Evolutionary conservation across 2,113 vertebrate genomes (phyloP), one percentile per base, ranked within the genome.

Genomic region (Percopsis transmontana): DNA sequence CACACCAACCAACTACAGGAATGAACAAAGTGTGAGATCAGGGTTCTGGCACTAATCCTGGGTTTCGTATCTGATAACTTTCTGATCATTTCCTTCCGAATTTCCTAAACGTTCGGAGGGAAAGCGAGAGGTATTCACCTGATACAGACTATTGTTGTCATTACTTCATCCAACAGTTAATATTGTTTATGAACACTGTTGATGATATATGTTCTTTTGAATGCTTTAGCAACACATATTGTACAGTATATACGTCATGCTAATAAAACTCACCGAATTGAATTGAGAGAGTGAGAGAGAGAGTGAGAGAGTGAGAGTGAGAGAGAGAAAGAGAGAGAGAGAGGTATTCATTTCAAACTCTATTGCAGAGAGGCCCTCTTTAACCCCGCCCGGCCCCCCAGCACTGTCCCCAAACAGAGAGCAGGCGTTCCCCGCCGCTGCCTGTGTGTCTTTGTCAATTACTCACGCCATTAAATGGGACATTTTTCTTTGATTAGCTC

Each of bases 391-490:
- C n/a, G n/a, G n/a, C n/a, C 21, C 44, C 14, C 55, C 60, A 60
- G 44, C 12, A 11, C 52, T 16, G 50, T 62, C 5, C 21, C 33
- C 24, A 56, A 62, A 71, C 76, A 40, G 65, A 33, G 47, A 74
- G 13, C 42, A 40, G 51, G 63, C 74, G 58, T 70, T 65, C 9
- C 82, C 77, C 74, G 59, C 76, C 64, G 79, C 61, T 33, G 62
- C 66, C 74, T 41, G 53, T 63, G 11, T 2, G 63, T 53, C 78
- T 76, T 70, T 20, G 48, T 65, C 76, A 84, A 89, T 85, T 90
- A 91, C 86, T 88, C 71, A 81, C 73, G 82, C 82, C 89, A 91
- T 91, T 89, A 88, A 88, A 88, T 82, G 70, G 84, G 27, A 33
- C 27, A 84, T 74, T 24, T 80, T 85, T 85, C 81, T 90, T 85